Percentiles rank a stretch among this genome's conserved stretches.
Conservation (phyloP, 2,888 invertebrate species). For the Rhyacophila evoluta region DNA sequence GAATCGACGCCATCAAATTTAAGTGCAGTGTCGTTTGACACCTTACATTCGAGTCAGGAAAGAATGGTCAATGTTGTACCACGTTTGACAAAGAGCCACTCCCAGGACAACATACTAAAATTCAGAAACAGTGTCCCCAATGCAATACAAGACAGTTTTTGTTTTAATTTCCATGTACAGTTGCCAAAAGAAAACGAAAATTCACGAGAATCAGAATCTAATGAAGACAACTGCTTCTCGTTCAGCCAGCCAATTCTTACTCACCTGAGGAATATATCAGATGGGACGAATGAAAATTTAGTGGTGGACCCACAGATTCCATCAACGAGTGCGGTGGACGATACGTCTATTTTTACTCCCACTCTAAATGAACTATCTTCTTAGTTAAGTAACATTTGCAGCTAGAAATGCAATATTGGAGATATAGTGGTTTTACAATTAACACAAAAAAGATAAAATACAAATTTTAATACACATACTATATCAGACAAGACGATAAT, state of each 20-base stretch:
- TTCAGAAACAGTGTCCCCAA: slow-evolving; percentile 3
- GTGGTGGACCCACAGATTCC: neutral
- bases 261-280: slow-evolving; percentile 10
- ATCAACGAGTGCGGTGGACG: neutral
- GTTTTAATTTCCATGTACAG: neutral
- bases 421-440: too few species aligned
- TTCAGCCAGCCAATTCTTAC: neutral
- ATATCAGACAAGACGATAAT: too few species aligned
- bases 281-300: neutral
- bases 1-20: slow-evolving; percentile 32
- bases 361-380: neutral
- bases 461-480: too few species aligned
- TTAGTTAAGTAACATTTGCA: too few species aligned
- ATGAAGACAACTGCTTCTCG: neutral
- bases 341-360: neutral
- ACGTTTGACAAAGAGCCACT: slow-evolving; percentile 40
- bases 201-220: neutral
- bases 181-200: neutral
- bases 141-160: slow-evolving; percentile 9
- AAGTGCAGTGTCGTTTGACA: slow-evolving; percentile 47
- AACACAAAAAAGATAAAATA: too few species aligned
- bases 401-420: too few species aligned
- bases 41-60: slow-evolving; percentile 39
- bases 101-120: slow-evolving; percentile 44
- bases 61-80: slow-evolving; percentile 16